Percentiles rank a stretch among this genome's conserved stretches.
These are phyloP conservation scores for Enteromius argenteus DNA, from an alignment of 2,797 vertebrate species.

Conservation along the genomic window DNA sequence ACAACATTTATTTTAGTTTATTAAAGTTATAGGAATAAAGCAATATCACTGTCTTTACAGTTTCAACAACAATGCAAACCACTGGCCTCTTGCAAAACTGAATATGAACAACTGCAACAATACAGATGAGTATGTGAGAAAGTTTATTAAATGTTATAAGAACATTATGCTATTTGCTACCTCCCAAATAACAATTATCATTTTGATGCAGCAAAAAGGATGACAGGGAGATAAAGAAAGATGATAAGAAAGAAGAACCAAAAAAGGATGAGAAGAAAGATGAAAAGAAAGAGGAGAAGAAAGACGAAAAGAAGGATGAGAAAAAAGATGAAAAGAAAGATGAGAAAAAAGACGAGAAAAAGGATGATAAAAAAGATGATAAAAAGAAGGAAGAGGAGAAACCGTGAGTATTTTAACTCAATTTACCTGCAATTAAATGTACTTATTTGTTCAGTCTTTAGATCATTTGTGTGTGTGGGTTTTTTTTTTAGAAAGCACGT, in stretches of 20 bases:
- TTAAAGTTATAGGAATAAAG: background rate
- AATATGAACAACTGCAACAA: constrained; percentile 89
- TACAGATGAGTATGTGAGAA: constrained; percentile 84
- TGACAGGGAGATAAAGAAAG: constrained; percentile 72
- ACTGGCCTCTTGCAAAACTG: constrained; percentile 76
- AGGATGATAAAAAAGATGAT: constrained; percentile 65
- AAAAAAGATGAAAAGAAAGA: constrained; percentile 62
- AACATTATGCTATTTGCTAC: background rate
- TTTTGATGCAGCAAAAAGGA: constrained; percentile 71
- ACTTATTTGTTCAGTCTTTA: background rate
- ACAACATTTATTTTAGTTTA: background rate
- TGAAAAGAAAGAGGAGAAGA: constrained; percentile 34
- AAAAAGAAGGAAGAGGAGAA: constrained; percentile 69
- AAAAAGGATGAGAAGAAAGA: constrained; percentile 72
- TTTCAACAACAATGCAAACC: constrained; percentile 65
- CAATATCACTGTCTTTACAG: constrained; percentile 34
- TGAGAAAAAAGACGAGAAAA: constrained; percentile 58
- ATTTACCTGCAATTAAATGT: background rate
- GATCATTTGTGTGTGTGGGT: background rate
- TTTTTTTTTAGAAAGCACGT: constrained; percentile 80
- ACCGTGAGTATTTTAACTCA: constrained; percentile 64
- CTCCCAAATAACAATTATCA: background rate
- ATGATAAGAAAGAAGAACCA: constrained; percentile 64
- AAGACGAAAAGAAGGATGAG: constrained; percentile 30
- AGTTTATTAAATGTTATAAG: background rate